A percentile compares a stretch with the other conserved stretches of the same genome.
These are phyloP conservation scores for Arothron firmamentum DNA, from an alignment of 2,113 vertebrate species.

Conservation along the genomic window DNA sequence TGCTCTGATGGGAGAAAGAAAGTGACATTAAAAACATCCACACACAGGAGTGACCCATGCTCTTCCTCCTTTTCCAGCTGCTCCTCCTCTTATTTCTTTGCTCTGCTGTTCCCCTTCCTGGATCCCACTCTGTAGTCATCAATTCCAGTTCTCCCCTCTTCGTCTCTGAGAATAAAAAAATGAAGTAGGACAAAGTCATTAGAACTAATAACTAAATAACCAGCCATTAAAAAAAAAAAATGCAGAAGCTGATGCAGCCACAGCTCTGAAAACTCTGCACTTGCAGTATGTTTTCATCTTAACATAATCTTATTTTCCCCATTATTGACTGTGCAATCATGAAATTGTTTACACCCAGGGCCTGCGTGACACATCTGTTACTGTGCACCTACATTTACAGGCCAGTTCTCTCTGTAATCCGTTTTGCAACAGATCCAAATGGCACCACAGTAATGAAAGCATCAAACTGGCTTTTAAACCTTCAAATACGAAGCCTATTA, in stretches of 20 bases:
- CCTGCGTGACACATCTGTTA: no score
- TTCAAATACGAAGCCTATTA: constrained; percentile 19
- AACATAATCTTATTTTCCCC: no score
- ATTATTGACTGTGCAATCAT: no score
- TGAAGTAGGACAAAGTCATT: constrained; percentile 35
- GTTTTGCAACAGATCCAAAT: constrained; percentile 22
- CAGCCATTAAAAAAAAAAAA: background rate
- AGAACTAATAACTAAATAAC: background rate
- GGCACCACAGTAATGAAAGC: constrained; percentile 23
- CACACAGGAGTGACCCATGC: constrained; percentile 60
- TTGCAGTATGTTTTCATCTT: no score
- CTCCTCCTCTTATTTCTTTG: constrained; percentile 46
- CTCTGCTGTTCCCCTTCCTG: constrained; percentile 40
- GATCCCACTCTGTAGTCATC: constrained; percentile 55
- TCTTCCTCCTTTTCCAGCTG: constrained; percentile 27
- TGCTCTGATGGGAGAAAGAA: constrained; percentile 54
- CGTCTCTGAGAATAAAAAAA: constrained; percentile 61
- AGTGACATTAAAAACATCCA: constrained; percentile 69
- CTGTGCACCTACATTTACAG: no score
- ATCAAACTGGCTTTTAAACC: constrained; percentile 38
- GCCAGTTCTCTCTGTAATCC: background rate
- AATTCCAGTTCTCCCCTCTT: constrained; percentile 39
- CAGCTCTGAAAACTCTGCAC: no score
- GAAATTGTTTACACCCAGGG: no score
- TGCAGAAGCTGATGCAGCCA: background rate